phyloP scores from a whole-genome alignment of 2,797 vertebrate genomes.

The Cetoscarus ocellatus region DNA sequence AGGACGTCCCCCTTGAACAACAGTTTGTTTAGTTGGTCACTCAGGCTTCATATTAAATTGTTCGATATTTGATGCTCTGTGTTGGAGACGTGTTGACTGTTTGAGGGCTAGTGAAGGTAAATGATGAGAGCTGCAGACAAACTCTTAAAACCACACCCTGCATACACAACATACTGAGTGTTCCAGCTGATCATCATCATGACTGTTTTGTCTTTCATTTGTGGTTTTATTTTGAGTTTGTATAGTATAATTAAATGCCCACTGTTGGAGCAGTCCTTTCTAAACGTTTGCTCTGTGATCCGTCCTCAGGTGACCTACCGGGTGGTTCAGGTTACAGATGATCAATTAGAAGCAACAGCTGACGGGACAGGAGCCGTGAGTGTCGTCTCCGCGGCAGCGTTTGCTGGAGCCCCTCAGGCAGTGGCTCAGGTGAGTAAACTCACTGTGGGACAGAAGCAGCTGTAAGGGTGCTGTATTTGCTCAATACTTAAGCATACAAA shows the following conservation, averaged over 20 bases:
- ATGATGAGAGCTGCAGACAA: not conserved
- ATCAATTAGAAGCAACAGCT: slow-evolving; percentile 87
- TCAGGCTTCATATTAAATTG: too few relatives aligned
- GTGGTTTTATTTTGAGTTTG: slow-evolving; percentile 1
- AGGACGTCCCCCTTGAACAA: not conserved
- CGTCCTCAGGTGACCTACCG: slow-evolving; percentile 91
- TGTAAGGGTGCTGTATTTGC: not conserved
- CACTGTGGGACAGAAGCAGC: not conserved
- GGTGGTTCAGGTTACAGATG: slow-evolving; percentile 93
- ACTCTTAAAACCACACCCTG: not conserved
- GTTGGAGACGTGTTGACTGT: too few relatives aligned
- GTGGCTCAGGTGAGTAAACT: slow-evolving; percentile 87
- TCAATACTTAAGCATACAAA: not conserved
- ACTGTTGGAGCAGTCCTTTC: not conserved
- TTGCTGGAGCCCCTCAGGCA: slow-evolving; percentile 89
- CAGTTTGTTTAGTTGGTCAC: too few relatives aligned
- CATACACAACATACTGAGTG: too few relatives aligned
- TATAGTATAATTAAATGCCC: not conserved
- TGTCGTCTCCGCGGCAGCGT: slow-evolving; percentile 90
- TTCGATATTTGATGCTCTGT: too few relatives aligned
- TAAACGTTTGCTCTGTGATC: not conserved
- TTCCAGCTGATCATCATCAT: not conserved
- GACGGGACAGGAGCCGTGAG: slow-evolving; percentile 90
- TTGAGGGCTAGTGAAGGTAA: not conserved
- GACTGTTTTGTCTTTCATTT: not conserved